A percentile compares a stretch with the other conserved stretches of the same genome.
phyloP scores from a whole-genome alignment of 2,888 invertebrate species.

The Myopa tessellatipennis region DNA sequence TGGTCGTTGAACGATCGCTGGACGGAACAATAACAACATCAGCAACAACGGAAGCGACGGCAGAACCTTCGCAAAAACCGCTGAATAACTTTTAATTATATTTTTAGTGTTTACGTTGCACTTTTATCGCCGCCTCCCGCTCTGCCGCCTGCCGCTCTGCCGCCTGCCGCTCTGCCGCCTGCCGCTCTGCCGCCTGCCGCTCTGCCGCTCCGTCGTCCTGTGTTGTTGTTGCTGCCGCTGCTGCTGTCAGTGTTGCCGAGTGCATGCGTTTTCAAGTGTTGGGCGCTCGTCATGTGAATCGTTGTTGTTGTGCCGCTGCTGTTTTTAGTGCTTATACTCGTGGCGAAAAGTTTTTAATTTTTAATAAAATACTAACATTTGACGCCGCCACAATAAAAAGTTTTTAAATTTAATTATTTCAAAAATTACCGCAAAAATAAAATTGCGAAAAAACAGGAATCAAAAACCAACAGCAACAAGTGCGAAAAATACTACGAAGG shows the following conservation, averaged over 20 bases:
- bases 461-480: too few relatives aligned
- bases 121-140: conserved; percentile 34
- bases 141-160: too few relatives aligned
- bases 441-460: neutral
- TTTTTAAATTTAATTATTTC: neutral
- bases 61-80: neutral
- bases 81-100: conserved; percentile 39
- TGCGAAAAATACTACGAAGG: too few relatives aligned
- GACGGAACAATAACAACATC: conserved; percentile 8
- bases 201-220: too few relatives aligned
- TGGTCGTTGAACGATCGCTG: conserved; percentile 21
- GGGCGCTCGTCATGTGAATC: neutral
- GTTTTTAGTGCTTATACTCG: too few relatives aligned
- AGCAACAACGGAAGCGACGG: neutral
- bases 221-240: neutral
- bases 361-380: neutral
- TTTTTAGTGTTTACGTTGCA: conserved; percentile 37
- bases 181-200: too few relatives aligned
- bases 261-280: neutral
- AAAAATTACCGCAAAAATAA: neutral
- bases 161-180: too few relatives aligned
- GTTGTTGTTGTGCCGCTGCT: neutral
- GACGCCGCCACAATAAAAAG: neutral
- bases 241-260: neutral
- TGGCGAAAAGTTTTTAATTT: neutral